These are phyloP conservation scores for Petrocephalus sullivani DNA, from an alignment of 2,797 vertebrate species.

Conservation along the genomic window DNA sequence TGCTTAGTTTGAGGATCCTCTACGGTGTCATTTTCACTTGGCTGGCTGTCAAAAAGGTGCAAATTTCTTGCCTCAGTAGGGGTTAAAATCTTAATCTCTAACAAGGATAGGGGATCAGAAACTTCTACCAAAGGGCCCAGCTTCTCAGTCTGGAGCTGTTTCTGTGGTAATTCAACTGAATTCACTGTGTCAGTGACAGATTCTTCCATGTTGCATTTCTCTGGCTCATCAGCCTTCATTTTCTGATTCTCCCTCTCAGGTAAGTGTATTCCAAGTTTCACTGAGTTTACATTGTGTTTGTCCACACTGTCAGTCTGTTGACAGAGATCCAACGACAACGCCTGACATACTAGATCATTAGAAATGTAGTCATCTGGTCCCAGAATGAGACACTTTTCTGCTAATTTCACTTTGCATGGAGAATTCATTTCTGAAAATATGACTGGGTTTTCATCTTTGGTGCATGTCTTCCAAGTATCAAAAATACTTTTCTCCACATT, in stretches of 20 bases:
- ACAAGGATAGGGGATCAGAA: not conserved
- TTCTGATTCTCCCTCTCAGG: not conserved
- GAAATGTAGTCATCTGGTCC: not conserved
- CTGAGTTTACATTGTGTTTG: not conserved
- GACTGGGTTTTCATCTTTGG: conserved; percentile 17
- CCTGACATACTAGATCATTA: not conserved
- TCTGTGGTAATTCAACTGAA: not conserved
- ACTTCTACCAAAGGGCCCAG: not conserved
- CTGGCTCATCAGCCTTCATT: not conserved
- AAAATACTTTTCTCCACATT: conserved; percentile 11
- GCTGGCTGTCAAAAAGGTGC: not conserved
- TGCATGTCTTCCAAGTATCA: not conserved
- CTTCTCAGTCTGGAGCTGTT: not conserved
- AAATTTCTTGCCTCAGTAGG: conserved; percentile 15
- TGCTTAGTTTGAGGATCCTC: not conserved
- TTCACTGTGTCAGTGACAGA: not conserved
- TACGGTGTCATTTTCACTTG: not conserved
- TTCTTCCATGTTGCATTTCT: not conserved
- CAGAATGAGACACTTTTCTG: not conserved
- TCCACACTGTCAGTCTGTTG: conserved; percentile 11
- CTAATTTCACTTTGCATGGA: not conserved
- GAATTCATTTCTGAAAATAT: not conserved
- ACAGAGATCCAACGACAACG: conserved; percentile 8
- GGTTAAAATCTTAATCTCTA: conserved; percentile 9
- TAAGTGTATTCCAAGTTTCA: not conserved